Conservation (phyloP, 2,113 vertebrate genomes). For the Hyperopisus bebe region DNA sequence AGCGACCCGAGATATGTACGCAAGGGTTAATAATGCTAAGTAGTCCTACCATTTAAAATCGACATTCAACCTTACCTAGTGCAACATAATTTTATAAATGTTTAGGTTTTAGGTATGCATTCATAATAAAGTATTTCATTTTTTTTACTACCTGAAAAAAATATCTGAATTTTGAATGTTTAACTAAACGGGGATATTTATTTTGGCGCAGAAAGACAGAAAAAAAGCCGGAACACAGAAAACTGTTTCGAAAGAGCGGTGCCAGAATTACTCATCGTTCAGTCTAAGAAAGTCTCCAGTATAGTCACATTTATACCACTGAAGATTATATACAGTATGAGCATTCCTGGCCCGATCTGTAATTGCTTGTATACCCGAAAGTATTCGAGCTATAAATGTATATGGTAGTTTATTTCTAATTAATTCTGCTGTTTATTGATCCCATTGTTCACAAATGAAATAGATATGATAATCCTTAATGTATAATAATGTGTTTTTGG, state of each 20-base stretch:
- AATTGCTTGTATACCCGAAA: neutral
- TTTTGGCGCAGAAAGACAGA: neutral
- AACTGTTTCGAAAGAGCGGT: neutral
- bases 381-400: neutral
- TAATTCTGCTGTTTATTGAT: neutral
- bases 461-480: neutral
- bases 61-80: neutral
- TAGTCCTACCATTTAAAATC: neutral
- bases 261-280: neutral
- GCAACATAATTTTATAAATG: neutral
- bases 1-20: neutral
- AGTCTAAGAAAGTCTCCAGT: neutral
- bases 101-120: neutral
- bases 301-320: neutral
- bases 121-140: neutral
- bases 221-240: neutral
- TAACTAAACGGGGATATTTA: neutral
- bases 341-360: neutral
- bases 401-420: neutral
- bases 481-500: neutral
- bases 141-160: neutral
- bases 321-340: neutral
- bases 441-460: neutral
- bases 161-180: neutral
- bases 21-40: neutral